Percentiles rank a stretch among this genome's conserved stretches.
Evolutionary conservation across 2,888 invertebrate species (phyloP).

Genomic region (Diaprepes abbreviatus): DNA sequence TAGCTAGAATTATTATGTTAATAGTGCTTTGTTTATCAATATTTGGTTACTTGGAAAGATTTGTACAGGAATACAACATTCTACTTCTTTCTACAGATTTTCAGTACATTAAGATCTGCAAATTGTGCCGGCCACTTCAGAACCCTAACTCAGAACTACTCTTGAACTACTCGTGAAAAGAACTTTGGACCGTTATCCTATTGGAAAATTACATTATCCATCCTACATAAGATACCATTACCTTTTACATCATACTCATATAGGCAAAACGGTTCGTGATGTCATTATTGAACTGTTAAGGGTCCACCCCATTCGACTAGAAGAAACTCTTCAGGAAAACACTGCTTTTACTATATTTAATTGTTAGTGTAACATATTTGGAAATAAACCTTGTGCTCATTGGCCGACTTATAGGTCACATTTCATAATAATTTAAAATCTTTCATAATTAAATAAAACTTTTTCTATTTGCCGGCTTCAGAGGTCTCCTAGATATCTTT

Average conservation of each 20-base stretch:
- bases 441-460: background rate
- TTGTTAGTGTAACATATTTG: conserved; percentile 2
- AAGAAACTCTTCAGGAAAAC: background rate
- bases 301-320: background rate
- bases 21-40: no score
- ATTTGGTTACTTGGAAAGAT: no score
- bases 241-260: background rate
- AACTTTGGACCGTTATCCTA: no score
- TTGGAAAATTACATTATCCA: background rate
- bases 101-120: no score
- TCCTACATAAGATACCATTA: background rate
- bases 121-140: no score
- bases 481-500: no score
- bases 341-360: conserved; percentile 6
- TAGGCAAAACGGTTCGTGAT: background rate
- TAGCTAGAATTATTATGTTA: no score
- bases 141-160: background rate
- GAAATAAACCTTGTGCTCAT: background rate
- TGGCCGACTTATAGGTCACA: background rate
- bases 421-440: background rate
- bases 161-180: background rate
- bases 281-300: background rate
- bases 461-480: no score
- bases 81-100: no score
- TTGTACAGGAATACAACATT: no score